Conservation (phyloP, 2,113 vertebrate species). For the Tympanuchus pallidicinctus region DNA sequence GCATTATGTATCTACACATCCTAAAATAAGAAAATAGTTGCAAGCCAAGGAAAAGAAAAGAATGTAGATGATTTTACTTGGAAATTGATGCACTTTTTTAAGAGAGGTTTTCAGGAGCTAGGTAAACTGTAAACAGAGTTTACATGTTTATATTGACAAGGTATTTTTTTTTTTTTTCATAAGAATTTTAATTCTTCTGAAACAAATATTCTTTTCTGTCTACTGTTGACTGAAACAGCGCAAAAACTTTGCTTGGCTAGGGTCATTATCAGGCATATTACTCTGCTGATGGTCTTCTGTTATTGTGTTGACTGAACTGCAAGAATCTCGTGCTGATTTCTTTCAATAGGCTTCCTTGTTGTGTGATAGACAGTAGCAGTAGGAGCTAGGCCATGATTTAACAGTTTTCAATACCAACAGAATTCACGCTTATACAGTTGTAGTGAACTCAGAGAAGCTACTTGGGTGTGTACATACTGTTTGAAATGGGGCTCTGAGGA, state of each 20-base stretch:
- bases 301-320: rapidly evolving
- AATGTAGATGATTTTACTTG: background rate
- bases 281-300: background rate
- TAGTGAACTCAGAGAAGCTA: background rate
- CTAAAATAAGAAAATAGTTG: background rate
- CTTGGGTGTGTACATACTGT: background rate
- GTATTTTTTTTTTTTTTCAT: background rate
- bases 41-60: background rate
- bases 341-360: background rate
- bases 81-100: background rate
- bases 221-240: background rate
- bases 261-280: background rate
- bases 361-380: background rate
- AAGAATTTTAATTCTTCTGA: background rate
- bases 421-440: background rate
- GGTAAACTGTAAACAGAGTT: background rate
- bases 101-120: background rate
- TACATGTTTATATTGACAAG: background rate
- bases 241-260: background rate
- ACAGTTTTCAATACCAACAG: background rate
- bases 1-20: background rate
- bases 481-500: background rate
- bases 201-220: background rate
- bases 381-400: background rate
- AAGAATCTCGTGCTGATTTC: background rate